Conservation (phyloP, 2,888 invertebrate species). For the Caenorhabditis afra region DNA sequence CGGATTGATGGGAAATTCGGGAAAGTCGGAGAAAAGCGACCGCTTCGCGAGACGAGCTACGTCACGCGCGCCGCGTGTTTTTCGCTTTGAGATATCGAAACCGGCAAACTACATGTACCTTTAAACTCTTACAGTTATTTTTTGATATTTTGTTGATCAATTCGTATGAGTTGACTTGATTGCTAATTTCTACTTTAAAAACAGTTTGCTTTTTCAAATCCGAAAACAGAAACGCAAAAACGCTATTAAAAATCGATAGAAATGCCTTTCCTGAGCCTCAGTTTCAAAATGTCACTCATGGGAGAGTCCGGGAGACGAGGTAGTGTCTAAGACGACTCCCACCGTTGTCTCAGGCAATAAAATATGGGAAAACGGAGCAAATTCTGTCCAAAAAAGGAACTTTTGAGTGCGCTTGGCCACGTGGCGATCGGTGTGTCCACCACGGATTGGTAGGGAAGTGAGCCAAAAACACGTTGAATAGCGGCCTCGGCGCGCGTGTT, state of each 20-base stretch:
- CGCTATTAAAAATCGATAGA: neutral
- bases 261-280: neutral
- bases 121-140: constrained; percentile 12
- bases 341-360: neutral
- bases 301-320: too few relatives aligned
- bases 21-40: neutral
- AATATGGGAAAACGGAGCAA: constrained; percentile 28
- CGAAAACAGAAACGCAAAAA: neutral
- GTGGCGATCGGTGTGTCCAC: constrained; percentile 41
- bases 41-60: constrained; percentile 15
- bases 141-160: neutral
- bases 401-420: constrained; percentile 3
- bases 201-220: neutral
- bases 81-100: constrained; percentile 41
- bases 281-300: too few relatives aligned
- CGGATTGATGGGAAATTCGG: neutral
- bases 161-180: neutral
- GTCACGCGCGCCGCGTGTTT: constrained; percentile 31
- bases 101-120: constrained; percentile 19
- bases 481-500: constrained; percentile 35
- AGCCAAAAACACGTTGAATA: constrained; percentile 53
- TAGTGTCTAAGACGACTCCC: too few relatives aligned
- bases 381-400: constrained; percentile 4
- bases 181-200: too few relatives aligned
- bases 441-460: constrained; percentile 42